These are phyloP conservation scores for Mercenaria mercenaria DNA, from an alignment of 1,140 invertebrate genomes.

Conservation along the genomic window DNA sequence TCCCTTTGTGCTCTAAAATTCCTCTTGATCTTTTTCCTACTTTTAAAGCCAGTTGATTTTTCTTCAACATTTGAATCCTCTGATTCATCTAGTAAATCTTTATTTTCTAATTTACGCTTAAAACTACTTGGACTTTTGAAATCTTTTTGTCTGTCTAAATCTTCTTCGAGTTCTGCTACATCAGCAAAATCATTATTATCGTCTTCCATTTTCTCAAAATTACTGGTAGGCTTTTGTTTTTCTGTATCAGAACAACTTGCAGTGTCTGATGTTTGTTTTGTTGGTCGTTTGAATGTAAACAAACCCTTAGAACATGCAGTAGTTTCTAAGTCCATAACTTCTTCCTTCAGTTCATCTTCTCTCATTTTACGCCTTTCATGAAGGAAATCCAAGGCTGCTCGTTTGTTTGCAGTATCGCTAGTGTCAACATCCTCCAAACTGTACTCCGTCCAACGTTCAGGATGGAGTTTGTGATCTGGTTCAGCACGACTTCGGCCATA, in stretches of 20 bases:
- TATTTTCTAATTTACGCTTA: conserved; percentile 20
- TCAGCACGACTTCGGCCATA: conserved; percentile 7
- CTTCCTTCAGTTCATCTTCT: conserved; percentile 25
- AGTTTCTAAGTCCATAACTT: conserved; percentile 8
- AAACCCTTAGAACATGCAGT: conserved; percentile 48
- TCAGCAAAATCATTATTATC: background rate
- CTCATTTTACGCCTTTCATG: conserved; percentile 28
- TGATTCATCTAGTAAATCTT: background rate
- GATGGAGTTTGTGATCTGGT: conserved; percentile 65
- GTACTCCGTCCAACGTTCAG: conserved; percentile 70
- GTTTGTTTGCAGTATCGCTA: conserved; percentile 60
- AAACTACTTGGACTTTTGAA: background rate
- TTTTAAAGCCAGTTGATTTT: conserved; percentile 31
- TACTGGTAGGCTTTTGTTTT: background rate
- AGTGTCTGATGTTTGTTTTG: background rate
- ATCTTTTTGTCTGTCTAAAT: background rate
- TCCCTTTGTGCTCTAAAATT: conserved; percentile 29
- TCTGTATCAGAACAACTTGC: background rate
- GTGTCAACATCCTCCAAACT: conserved; percentile 69
- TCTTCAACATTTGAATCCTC: background rate
- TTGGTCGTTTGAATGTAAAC: conserved; percentile 38
- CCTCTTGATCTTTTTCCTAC: conserved; percentile 19
- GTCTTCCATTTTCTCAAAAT: conserved; percentile 20
- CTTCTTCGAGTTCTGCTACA: background rate
- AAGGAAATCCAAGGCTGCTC: conserved; percentile 66